Percentiles rank a stretch among this genome's conserved stretches.
Conservation (phyloP, 2,888 invertebrate species). For the Calameuta idolon region DNA sequence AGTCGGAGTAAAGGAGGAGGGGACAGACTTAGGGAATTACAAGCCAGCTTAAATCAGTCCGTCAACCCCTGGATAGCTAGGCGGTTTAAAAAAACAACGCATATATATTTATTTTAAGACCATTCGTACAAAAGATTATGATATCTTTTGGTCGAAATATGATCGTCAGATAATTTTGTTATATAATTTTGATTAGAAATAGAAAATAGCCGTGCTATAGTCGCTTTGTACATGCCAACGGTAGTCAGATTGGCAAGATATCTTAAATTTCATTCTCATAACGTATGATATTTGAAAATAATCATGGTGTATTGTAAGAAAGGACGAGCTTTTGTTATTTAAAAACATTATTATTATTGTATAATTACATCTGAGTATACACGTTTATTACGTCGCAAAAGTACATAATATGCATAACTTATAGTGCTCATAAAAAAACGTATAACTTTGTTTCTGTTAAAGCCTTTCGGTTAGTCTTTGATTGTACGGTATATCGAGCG, state of each 20-base stretch:
- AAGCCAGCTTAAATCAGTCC: neutral
- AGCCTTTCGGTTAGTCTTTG: slow-evolving; percentile 5
- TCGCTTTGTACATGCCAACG: no score
- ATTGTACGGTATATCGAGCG: neutral
- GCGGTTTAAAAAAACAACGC: neutral
- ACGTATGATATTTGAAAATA: neutral
- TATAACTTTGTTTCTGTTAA: neutral
- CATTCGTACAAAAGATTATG: neutral
- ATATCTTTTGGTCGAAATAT: neutral
- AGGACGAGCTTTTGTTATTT: neutral
- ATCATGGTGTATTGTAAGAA: neutral
- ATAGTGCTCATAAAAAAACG: neutral
- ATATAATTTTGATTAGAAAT: neutral
- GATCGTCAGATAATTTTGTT: neutral
- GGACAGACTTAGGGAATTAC: neutral
- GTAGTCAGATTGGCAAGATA: neutral
- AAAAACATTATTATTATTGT: slow-evolving; percentile 17
- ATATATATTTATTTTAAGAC: neutral
- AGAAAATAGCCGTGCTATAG: neutral
- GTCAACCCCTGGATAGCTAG: neutral
- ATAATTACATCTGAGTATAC: slow-evolving; percentile 25
- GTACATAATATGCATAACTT: slow-evolving; percentile 26
- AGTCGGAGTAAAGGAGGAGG: neutral
- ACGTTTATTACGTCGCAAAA: slow-evolving; percentile 20
- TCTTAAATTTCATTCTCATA: neutral